Evolutionary conservation across 2,797 vertebrate genomes (phyloP).

Genomic region (Simalia tracyae): DNA sequence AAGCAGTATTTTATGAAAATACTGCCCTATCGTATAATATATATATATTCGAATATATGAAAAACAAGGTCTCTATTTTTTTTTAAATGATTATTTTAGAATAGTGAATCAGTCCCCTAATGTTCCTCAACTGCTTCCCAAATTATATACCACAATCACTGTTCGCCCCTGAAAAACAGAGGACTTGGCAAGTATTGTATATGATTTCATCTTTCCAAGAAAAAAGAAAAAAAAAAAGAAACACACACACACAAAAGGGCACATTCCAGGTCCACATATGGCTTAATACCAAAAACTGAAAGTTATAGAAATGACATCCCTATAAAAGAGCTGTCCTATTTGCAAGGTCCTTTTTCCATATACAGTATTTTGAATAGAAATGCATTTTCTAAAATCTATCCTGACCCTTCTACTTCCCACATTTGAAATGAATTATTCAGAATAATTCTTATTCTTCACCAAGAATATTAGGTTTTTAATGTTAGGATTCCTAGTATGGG

Average conservation of each 20-base stretch:
- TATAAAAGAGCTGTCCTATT: background rate
- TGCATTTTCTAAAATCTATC: background rate
- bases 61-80: background rate
- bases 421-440: background rate
- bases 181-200: background rate
- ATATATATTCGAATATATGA: background rate
- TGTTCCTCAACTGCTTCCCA: background rate
- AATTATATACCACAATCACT: background rate
- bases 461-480: background rate
- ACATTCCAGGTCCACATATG: slow-evolving; percentile 5
- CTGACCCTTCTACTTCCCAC: background rate
- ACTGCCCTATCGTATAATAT: background rate
- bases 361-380: background rate
- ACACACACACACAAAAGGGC: background rate
- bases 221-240: background rate
- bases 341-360: background rate
- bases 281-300: background rate
- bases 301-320: background rate
- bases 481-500: background rate
- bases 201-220: slow-evolving; percentile 16
- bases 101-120: background rate
- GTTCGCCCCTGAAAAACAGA: background rate
- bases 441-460: background rate
- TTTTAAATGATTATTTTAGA: background rate
- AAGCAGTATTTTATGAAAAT: background rate